Percentiles rank a stretch among this genome's conserved stretches.
Evolutionary conservation across 1,140 invertebrate genomes (phyloP).

Genomic region (Aphis craccivora): DNA sequence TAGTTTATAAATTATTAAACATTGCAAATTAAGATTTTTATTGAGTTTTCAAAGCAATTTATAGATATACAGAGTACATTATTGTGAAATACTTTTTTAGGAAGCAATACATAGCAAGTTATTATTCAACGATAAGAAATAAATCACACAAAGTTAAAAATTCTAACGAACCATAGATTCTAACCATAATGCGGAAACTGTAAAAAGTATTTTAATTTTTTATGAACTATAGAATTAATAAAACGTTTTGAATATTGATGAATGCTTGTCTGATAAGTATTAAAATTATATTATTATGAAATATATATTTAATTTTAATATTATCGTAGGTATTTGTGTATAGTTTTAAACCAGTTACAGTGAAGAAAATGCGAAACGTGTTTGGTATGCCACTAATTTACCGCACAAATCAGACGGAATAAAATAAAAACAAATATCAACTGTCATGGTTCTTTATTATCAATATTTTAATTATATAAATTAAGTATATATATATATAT

Average conservation of each 20-base stretch:
- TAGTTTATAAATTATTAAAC: neutral
- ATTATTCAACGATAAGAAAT: neutral
- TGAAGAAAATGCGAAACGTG: neutral
- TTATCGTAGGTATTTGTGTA: neutral
- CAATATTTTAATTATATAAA: conserved; percentile 8
- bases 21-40: neutral
- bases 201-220: neutral
- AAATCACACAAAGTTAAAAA: neutral
- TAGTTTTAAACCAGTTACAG: neutral
- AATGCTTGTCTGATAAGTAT: neutral
- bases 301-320: neutral
- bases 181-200: neutral
- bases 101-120: neutral
- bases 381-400: neutral
- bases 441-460: neutral
- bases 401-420: neutral
- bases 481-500: neutral
- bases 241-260: neutral
- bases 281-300: neutral
- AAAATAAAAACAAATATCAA: neutral
- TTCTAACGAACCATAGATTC: neutral
- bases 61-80: neutral
- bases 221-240: neutral
- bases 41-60: neutral
- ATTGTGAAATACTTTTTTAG: neutral